These are phyloP conservation scores for Epizoanthus fatuus DNA, from an alignment of 92 coral and sea anemone genomes.

Conservation along the genomic window DNA sequence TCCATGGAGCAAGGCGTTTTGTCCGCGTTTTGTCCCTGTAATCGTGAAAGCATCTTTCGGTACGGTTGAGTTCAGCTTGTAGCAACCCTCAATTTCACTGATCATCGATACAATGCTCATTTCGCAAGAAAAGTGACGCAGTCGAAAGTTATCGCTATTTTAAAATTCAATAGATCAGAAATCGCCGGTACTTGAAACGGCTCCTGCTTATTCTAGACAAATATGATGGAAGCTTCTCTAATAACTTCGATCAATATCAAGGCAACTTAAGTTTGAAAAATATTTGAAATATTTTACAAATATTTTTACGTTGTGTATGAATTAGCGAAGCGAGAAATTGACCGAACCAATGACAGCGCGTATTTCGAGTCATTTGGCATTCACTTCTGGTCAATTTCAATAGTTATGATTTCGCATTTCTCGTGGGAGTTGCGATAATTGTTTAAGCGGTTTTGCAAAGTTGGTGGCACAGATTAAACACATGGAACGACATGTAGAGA, in stretches of 20 bases:
- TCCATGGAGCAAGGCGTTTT: too few species aligned
- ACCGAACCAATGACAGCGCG: slow-evolving; percentile 68
- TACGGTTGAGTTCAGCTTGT: too few species aligned
- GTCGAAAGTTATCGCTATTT: too few species aligned
- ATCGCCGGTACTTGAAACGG: not conserved
- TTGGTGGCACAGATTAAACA: not conserved
- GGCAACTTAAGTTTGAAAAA: not conserved
- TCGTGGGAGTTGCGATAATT: slow-evolving; percentile 28
- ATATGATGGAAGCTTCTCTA: not conserved
- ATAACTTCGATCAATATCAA: slow-evolving; percentile 8
- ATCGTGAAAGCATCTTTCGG: too few species aligned
- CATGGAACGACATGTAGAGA: not conserved
- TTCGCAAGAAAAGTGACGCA: too few species aligned
- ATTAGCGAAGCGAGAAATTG: slow-evolving; percentile 63
- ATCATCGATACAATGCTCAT: too few species aligned
- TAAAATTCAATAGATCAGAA: not conserved
- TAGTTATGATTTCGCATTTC: not conserved
- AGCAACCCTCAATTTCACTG: too few species aligned
- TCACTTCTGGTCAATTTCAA: not conserved
- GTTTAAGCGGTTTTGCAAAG: not conserved
- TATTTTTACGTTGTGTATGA: not conserved
- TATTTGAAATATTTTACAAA: slow-evolving; percentile 27
- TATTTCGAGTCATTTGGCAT: slow-evolving; percentile 1
- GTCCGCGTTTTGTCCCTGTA: too few species aligned
- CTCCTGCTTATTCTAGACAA: not conserved